phyloP scores from a whole-genome alignment of 2,797 vertebrate genomes.

The Scyliorhinus canicula region DNA sequence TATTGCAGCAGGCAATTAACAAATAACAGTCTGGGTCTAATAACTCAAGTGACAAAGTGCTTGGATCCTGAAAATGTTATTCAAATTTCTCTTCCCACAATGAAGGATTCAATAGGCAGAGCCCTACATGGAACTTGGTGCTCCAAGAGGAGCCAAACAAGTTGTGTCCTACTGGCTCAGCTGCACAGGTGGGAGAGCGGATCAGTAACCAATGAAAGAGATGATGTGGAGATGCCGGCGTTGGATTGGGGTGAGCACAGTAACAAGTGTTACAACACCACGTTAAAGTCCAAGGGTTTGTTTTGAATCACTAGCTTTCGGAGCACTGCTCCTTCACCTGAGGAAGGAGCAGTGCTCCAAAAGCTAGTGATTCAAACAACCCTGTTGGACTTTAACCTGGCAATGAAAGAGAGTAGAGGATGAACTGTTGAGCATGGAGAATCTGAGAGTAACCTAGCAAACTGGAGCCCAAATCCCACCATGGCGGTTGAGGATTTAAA shows the following conservation, averaged over 20 bases:
- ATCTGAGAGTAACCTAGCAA: neutral
- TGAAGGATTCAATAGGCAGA: neutral
- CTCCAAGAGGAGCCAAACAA: neutral
- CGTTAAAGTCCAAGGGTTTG: too few species aligned
- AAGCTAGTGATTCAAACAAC: too few species aligned
- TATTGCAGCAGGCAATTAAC: too few species aligned
- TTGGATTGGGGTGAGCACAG: too few species aligned
- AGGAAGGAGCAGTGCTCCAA: too few species aligned
- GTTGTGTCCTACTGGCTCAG: neutral
- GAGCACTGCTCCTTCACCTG: too few species aligned
- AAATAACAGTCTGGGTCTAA: neutral
- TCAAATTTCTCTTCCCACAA: neutral
- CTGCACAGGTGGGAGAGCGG: neutral
- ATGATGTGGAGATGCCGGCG: too few species aligned
- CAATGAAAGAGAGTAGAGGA: neutral
- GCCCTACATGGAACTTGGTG: neutral
- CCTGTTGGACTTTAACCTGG: too few species aligned
- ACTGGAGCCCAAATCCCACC: neutral
- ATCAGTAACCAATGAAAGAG: too few species aligned
- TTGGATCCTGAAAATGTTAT: slow-evolving; percentile 56
- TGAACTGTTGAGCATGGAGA: neutral
- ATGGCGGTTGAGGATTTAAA: neutral
- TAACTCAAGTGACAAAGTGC: slow-evolving; percentile 38
- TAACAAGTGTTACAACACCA: too few species aligned
- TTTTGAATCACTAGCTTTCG: too few species aligned